Conservation (phyloP, 2,888 invertebrate species). For the Cantharis rustica region DNA sequence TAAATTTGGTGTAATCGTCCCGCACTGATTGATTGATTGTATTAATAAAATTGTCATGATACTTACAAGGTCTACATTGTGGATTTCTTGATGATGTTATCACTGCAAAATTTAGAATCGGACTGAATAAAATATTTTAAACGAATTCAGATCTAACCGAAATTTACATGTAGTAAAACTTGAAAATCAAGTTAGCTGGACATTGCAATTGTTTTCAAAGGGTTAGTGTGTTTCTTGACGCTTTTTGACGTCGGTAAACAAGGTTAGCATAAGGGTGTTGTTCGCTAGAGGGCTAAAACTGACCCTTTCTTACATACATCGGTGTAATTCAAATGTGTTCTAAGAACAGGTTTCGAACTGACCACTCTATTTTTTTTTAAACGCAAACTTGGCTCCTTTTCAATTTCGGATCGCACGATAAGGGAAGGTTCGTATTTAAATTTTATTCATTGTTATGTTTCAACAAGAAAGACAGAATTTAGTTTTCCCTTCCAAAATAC, state of each 20-base stretch:
- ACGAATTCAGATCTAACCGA: constrained; percentile 40
- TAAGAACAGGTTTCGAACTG: constrained; percentile 46
- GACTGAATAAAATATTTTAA: constrained; percentile 46
- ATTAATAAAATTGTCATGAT: constrained; percentile 3
- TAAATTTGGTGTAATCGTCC: background rate
- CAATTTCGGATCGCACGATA: background rate
- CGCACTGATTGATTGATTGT: constrained; percentile 1
- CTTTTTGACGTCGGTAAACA: constrained; percentile 11
- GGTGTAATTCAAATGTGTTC: constrained; percentile 38
- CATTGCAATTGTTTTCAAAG: constrained; percentile 47
- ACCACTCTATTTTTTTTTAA: constrained; percentile 27
- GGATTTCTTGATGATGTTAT: constrained; percentile 40
- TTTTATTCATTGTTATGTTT: constrained; percentile 18
- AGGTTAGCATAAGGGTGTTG: constrained; percentile 21
- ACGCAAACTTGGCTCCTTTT: constrained; percentile 3
- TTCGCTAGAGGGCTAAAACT: constrained; percentile 30
- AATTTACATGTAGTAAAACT: constrained; percentile 44
- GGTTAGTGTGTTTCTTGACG: constrained; percentile 40
- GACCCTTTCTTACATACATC: constrained; percentile 37
- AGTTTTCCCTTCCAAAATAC: background rate
- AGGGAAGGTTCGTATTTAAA: constrained; percentile 24
- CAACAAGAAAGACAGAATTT: background rate
- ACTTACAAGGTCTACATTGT: background rate
- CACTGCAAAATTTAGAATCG: constrained; percentile 48
- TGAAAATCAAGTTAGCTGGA: constrained; percentile 54